These are phyloP conservation scores for Spizella passerina DNA, from an alignment of 2,797 vertebrate genomes.

Conservation along the genomic window DNA sequence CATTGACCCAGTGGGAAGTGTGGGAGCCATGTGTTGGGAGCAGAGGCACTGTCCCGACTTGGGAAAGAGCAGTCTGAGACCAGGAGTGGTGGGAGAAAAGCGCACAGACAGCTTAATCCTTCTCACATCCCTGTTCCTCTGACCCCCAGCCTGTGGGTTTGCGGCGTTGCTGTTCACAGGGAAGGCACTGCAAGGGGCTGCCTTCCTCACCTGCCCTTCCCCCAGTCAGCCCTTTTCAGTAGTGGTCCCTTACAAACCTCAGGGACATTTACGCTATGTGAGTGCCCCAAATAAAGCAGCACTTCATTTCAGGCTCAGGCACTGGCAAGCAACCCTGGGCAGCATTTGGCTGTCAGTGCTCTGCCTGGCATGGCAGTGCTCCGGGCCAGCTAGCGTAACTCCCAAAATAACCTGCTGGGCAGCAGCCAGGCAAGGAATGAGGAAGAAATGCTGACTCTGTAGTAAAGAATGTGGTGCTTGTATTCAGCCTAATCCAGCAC, in stretches of 20 bases:
- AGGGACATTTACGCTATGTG: rapidly evolving
- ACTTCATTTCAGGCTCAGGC: background rate
- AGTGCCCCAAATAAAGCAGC: background rate
- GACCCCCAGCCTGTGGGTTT: background rate
- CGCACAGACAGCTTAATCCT: rapidly evolving
- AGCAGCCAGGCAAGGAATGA: conserved; percentile 49
- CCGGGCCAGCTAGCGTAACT: conserved; percentile 4
- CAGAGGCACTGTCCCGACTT: background rate
- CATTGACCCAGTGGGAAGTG: background rate
- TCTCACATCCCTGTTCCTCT: background rate
- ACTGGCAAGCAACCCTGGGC: background rate
- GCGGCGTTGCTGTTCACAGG: rapidly evolving
- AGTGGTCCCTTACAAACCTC: background rate
- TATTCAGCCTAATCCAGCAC: background rate
- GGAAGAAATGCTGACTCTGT: conserved; percentile 32
- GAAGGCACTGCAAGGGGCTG: background rate
- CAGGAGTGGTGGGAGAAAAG: background rate
- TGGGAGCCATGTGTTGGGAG: background rate
- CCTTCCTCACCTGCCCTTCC: background rate
- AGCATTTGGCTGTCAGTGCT: background rate
- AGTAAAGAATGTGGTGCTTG: conserved; percentile 37
- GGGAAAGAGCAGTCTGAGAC: background rate
- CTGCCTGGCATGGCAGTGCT: background rate
- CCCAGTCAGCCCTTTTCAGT: background rate
- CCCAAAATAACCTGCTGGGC: conserved; percentile 57